phyloP scores from a whole-genome alignment of 2,888 invertebrate species.

The Tetragonula carbonaria region DNA sequence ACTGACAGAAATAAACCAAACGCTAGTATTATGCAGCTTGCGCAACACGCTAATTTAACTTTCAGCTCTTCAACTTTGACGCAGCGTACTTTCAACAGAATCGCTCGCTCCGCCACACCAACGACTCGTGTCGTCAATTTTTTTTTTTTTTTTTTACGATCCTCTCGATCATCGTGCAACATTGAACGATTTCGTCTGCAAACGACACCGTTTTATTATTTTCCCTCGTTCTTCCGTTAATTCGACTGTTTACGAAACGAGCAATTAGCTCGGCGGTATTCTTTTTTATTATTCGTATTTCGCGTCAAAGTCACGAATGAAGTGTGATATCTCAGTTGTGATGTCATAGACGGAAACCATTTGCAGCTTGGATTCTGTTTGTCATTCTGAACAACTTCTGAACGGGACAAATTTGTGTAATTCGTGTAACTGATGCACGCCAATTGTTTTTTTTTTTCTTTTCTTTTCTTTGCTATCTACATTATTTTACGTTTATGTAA shows the following conservation, averaged over 20 bases:
- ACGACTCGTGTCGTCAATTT: not conserved
- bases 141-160: not conserved
- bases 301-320: not conserved
- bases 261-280: constrained; percentile 10
- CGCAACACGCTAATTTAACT: constrained; percentile 54
- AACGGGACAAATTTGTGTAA: too few relatives aligned
- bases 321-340: too few relatives aligned
- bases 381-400: too few relatives aligned
- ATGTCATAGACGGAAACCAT: too few relatives aligned
- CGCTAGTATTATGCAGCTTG: constrained; percentile 29
- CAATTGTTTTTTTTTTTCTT: too few relatives aligned
- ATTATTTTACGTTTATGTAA: too few relatives aligned
- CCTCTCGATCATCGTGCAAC: not conserved
- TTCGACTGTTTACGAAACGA: constrained; percentile 12
- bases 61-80: constrained; percentile 27
- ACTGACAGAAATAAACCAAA: constrained; percentile 53
- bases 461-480: too few relatives aligned
- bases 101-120: not conserved
- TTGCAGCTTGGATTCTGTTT: too few relatives aligned
- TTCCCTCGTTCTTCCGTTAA: not conserved
- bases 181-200: not conserved
- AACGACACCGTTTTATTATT: not conserved
- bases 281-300: not conserved
- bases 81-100: not conserved
- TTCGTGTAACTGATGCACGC: too few relatives aligned